Conservation (phyloP, 2,888 invertebrate genomes). For the Napeogenes sylphis region DNA sequence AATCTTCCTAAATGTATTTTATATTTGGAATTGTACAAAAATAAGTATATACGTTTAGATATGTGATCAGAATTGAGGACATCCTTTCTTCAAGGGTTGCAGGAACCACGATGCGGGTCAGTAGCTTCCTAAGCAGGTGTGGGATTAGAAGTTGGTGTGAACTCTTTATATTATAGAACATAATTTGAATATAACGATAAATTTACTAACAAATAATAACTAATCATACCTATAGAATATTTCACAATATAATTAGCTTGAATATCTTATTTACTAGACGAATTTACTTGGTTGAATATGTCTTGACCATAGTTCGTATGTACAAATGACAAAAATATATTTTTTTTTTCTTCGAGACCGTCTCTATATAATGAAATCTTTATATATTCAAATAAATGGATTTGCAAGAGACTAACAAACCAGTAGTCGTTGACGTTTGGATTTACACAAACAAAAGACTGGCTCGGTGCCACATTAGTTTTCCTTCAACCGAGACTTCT, state of each 20-base stretch:
- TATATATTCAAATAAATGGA: not conserved
- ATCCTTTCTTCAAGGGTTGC: conserved; percentile 10
- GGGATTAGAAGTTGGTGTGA: not conserved
- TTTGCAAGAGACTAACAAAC: not conserved
- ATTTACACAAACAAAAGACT: conserved; percentile 5
- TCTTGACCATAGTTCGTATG: too few species aligned
- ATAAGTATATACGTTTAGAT: not conserved
- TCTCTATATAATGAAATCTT: not conserved
- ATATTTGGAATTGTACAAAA: not conserved
- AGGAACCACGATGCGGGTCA: conserved; percentile 16
- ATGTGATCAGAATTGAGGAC: too few species aligned
- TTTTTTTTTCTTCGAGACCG: not conserved
- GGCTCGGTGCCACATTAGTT: conserved; percentile 1
- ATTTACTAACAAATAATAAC: not conserved
- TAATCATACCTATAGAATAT: not conserved
- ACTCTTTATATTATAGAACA: not conserved
- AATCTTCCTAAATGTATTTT: not conserved
- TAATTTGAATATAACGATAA: too few species aligned
- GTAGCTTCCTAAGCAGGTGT: not conserved
- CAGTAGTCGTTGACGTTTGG: not conserved
- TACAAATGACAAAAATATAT: too few species aligned
- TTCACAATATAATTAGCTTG: too few species aligned
- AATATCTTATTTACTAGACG: too few species aligned
- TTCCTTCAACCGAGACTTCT: conserved; percentile 1
- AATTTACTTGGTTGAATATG: too few species aligned